These are phyloP conservation scores for Nyctereutes procyonoides DNA, from an alignment of 2,113 vertebrate genomes.

Conservation along the genomic window DNA sequence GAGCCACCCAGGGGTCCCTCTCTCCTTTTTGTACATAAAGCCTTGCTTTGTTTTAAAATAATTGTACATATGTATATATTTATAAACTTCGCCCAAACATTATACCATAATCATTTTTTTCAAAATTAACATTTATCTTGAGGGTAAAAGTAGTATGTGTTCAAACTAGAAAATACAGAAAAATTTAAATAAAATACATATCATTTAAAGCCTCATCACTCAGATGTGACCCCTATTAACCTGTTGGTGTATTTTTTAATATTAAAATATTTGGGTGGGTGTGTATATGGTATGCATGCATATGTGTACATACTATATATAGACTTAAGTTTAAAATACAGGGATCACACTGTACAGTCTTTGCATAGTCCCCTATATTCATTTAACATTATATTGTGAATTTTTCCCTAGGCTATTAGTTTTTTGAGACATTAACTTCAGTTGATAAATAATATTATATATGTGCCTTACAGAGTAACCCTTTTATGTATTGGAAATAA, in stretches of 20 bases:
- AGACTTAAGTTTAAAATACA: neutral
- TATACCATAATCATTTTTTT: neutral
- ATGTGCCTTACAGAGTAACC: neutral
- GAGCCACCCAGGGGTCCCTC: no score
- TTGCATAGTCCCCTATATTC: neutral
- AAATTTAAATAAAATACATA: neutral
- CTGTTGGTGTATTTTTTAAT: neutral
- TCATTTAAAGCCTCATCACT: neutral
- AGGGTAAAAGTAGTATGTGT: neutral
- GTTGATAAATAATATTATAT: neutral
- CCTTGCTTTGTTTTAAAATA: slow-evolving; percentile 39
- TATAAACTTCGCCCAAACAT: neutral
- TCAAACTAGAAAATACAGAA: slow-evolving; percentile 27
- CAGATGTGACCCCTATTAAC: neutral
- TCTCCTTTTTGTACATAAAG: neutral
- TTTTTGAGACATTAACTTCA: neutral
- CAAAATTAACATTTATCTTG: neutral
- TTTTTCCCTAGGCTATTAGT: neutral
- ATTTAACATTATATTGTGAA: neutral
- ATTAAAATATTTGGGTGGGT: neutral
- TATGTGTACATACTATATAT: neutral
- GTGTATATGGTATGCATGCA: neutral
- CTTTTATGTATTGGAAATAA: neutral
- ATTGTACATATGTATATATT: neutral
- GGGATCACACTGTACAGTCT: neutral